These are phyloP conservation scores for Drosophila prostipennis DNA, from an alignment of 2,888 invertebrate genomes.

Conservation along the genomic window DNA sequence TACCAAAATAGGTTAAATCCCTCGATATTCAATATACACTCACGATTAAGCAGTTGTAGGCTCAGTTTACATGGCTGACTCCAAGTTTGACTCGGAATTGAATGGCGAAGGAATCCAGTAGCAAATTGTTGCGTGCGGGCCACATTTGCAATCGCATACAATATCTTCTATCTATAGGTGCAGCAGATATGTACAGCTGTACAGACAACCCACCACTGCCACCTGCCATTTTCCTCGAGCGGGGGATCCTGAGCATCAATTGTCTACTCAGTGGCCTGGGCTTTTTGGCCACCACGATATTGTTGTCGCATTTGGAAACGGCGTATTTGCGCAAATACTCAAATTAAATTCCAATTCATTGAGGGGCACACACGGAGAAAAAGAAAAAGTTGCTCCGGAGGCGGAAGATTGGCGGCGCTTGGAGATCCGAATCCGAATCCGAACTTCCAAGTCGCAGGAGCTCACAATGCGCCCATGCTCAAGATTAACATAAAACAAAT, in stretches of 20 bases:
- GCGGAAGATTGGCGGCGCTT: constrained; percentile 39
- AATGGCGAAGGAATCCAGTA: constrained; percentile 66
- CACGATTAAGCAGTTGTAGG: constrained; percentile 75
- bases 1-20: constrained; percentile 28
- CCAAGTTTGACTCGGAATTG: constrained; percentile 38
- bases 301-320: constrained; percentile 63
- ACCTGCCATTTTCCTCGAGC: constrained; percentile 68
- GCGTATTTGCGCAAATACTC: constrained; percentile 76
- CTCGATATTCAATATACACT: constrained; percentile 59
- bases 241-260: constrained; percentile 75
- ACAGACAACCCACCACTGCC: constrained; percentile 28
- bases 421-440: constrained; percentile 24
- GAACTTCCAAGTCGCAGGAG: constrained; percentile 34
- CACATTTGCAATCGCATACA: constrained; percentile 69
- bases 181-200: constrained; percentile 2
- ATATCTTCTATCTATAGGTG: constrained; percentile 20
- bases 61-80: constrained; percentile 66
- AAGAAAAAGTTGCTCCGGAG: constrained; percentile 66
- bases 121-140: constrained; percentile 80
- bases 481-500: constrained; percentile 85
- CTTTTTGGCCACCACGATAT: constrained; percentile 66
- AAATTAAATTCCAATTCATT: constrained; percentile 85
- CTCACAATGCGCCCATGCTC: constrained; percentile 79
- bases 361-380: constrained; percentile 68
- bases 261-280: constrained; percentile 41